A percentile compares a stretch with the other conserved stretches of the same genome.
Evolutionary conservation across 1,140 invertebrate species (phyloP).

Genomic region (Sinella curviseta): DNA sequence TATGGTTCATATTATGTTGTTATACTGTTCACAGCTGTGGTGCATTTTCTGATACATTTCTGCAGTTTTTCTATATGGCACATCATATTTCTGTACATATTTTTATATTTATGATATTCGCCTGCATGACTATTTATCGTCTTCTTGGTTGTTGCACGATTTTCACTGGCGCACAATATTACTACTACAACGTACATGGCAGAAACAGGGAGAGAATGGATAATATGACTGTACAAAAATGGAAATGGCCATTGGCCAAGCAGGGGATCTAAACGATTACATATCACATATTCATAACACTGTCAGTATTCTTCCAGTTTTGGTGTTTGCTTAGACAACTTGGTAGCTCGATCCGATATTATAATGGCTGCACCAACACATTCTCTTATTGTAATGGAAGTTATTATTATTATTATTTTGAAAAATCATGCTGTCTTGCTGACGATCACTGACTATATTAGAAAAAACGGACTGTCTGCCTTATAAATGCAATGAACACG

Average conservation of each 20-base stretch:
- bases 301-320: slow-evolving; percentile 19
- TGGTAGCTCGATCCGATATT: not conserved
- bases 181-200: no score
- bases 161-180: no score
- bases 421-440: slow-evolving; percentile 1
- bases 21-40: no score
- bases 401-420: not conserved
- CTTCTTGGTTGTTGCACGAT: no score
- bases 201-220: not conserved
- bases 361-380: not conserved
- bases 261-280: slow-evolving; percentile 16
- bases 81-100: no score
- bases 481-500: no score
- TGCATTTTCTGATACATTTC: no score
- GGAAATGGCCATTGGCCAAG: slow-evolving; percentile 8
- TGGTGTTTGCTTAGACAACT: not conserved
- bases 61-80: no score
- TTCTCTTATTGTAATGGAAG: not conserved
- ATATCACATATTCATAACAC: slow-evolving; percentile 9
- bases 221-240: slow-evolving; percentile 3
- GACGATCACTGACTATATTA: not conserved
- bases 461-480: no score
- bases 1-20: no score
- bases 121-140: no score
- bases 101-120: no score